Evolutionary conservation across 2,797 vertebrate genomes (phyloP), one percentile per base, ranked within the genome.

Genomic region (Austrolebias charrua): DNA sequence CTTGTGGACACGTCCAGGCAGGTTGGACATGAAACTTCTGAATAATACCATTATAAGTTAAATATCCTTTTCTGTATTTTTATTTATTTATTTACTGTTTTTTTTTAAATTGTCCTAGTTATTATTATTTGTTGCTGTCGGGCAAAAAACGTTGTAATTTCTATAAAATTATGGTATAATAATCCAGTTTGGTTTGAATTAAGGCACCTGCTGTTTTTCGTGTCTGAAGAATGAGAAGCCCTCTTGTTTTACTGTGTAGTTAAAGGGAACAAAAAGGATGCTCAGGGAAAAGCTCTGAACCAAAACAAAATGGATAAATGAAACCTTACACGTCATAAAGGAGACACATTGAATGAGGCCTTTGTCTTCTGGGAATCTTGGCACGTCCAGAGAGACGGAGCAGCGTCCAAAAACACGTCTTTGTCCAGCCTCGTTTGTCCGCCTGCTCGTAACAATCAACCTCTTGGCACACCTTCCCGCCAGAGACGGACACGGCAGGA

Each of bases 291-390:
- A 88, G 71, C 70, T 55, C 10, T 2, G 19, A 46, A 79, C 71
- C 57, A 63, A 49, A 66, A 54, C 67, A 67, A 16, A 47, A 31
- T 12, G 5, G 31, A 38, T 11, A 46, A 44, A 56, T 8, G 13
- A 69, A 19, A 75, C 55, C 73, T 8, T 48, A 57, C 67, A 38
- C 1, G 71, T 55, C 20, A 46, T 11, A 14, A 72, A 66, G 53
- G 45, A 42, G 63, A 63, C 61, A 49, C 64, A 57, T 29, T 89
- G 86, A 91, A 91, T 78, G 83, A 69, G 45, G 48, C 68, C 81
- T 82, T 90, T 91, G 87, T 92, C 71, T 55, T 50, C 1, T 1
- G 47, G 16, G 64, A 66, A 43, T 63, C 71, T 55, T 76, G 14
- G 51, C 10, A 44, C 67, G 60, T 63, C 76, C 76, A 80, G 76